A percentile compares a stretch with the other conserved stretches of the same genome.
These are phyloP conservation scores for Keiferia lycopersicella DNA, from an alignment of 2,888 invertebrate genomes.

Conservation along the genomic window DNA sequence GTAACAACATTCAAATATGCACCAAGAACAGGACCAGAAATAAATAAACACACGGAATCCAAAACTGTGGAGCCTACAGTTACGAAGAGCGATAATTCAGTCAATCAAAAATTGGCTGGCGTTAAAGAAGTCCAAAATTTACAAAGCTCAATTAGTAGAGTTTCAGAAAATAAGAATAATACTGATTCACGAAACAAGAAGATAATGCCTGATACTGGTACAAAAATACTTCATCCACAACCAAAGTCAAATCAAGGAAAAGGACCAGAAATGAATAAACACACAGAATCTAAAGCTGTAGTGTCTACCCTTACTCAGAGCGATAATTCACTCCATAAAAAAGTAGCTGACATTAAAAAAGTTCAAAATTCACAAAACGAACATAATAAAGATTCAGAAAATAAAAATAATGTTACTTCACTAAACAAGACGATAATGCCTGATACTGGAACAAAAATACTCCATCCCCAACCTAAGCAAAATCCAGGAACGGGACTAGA, in stretches of 20 bases:
- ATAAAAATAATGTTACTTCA: not conserved
- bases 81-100: not conserved
- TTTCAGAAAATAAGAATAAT: not conserved
- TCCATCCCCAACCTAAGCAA: too few relatives aligned
- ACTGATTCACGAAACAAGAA: not conserved
- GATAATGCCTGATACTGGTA: not conserved
- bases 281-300: not conserved
- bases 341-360: not conserved
- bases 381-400: not conserved
- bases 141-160: not conserved
- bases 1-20: not conserved
- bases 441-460: not conserved
- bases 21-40: not conserved
- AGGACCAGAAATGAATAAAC: too few relatives aligned
- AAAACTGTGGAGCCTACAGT: too few relatives aligned
- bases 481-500: too few relatives aligned
- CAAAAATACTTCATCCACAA: not conserved
- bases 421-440: not conserved
- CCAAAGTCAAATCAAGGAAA: not conserved
- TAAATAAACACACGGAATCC: too few relatives aligned
- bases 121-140: not conserved
- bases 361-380: not conserved
- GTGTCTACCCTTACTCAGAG: not conserved
- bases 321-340: not conserved
- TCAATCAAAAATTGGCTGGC: not conserved